These are phyloP conservation scores for Acanthosepion lycidas DNA, from an alignment of 2,888 invertebrate genomes.

Conservation along the genomic window DNA sequence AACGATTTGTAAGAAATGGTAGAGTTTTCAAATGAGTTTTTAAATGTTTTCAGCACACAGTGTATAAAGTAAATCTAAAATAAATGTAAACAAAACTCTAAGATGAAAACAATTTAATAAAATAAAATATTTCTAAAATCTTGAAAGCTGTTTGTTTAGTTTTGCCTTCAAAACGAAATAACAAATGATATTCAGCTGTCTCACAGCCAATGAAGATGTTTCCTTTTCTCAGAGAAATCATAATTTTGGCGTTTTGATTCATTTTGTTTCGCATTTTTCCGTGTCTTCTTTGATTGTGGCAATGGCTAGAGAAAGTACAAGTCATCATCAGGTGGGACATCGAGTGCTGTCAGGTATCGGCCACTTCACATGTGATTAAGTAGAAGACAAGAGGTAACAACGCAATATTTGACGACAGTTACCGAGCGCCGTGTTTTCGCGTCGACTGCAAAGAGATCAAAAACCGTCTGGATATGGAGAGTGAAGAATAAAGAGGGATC, in stretches of 20 bases:
- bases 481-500: no score
- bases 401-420: not conserved
- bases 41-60: no score
- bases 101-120: no score
- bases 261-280: not conserved
- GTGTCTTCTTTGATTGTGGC: not conserved
- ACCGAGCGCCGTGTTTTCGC: not conserved
- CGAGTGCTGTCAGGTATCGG: not conserved
- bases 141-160: not conserved
- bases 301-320: not conserved
- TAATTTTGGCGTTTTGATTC: not conserved
- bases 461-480: no score
- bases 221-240: not conserved
- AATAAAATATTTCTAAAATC: not conserved
- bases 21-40: no score
- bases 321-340: not conserved
- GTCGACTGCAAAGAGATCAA: not conserved
- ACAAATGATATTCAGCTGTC: not conserved
- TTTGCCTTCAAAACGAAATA: not conserved
- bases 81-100: no score
- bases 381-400: not conserved
- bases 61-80: no score
- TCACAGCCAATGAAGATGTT: not conserved
- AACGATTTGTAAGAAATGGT: no score
- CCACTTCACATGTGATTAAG: constrained; percentile 11